Base-by-base conservation (phyloP, 2,888 invertebrate genomes). In the Argyresthia goedartella region DNA sequence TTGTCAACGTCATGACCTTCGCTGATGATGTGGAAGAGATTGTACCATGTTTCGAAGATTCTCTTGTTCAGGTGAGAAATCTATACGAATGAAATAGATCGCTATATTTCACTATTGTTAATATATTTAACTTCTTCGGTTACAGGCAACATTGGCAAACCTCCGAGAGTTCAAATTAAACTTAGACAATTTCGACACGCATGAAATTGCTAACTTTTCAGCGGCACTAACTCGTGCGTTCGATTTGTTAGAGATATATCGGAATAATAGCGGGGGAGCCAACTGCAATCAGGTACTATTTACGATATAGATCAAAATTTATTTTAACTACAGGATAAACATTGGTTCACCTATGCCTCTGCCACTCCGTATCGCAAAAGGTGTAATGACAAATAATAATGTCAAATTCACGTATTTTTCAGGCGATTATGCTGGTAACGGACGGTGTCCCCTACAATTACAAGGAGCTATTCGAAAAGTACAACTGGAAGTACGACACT, bases 401-500 rank as follows among this genome's bases (percentile, higher is more conserved):
- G 43, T 44, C n/a, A 33, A 35, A 15, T 33, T 44, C 8, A 60
- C 95, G 95, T 73, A 96, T 55, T 25, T 67, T 69, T 6, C 94
- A 98, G 87, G 98, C 98, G 35, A 98, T 99, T 66, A 98, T 99
- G 98, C 85, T 99, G 61, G 92, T 99, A 62, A 98, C 99, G n/a
- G 99, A 99, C 77, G 99, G 99, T 25, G 97, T 98, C 13, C 97
- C 98, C 46, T 95, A 96, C 69, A 95, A 94, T 70, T 97, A 93
- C 81, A 93, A 95, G 71, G 95, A 97, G 66, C 92, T 98, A 53
- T 99, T 99, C 78, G 91, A 95, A 68, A 88, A 90, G 59, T 96
- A 94, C 84, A 99, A 98, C 78, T 95, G 95, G 95, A 84, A 85
- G 59, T 84, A 85, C 58, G 92, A 91, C 53, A 93, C 94, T 81